These are phyloP conservation scores for Actinia tenebrosa DNA, from an alignment of 64 coral and sea anemone species.

Conservation along the genomic window DNA sequence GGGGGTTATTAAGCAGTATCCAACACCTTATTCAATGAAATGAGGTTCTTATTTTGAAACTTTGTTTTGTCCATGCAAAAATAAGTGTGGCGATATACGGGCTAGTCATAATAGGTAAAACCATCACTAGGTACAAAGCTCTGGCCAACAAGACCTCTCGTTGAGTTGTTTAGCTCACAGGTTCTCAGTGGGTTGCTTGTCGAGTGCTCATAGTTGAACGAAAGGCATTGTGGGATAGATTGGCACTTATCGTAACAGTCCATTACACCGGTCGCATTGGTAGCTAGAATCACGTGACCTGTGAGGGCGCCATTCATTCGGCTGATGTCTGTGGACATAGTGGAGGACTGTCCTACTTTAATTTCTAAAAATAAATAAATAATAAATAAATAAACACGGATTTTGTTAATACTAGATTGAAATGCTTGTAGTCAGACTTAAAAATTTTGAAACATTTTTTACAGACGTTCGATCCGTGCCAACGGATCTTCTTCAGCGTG, in stretches of 20 bases:
- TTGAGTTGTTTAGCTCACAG: constrained; percentile 26
- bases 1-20: too few species aligned
- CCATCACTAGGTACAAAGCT: constrained; percentile 6
- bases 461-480: too few species aligned
- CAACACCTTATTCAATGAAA: too few species aligned
- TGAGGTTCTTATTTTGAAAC: too few species aligned
- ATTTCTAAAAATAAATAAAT: constrained; percentile 1
- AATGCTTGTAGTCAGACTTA: too few species aligned
- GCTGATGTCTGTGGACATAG: neutral
- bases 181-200: neutral
- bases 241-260: constrained; percentile 31
- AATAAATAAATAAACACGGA: neutral
- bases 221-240: constrained; percentile 18
- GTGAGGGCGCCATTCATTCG: neutral
- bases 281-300: neutral
- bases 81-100: neutral
- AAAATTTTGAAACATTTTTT: too few species aligned
- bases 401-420: too few species aligned
- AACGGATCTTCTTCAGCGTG: too few species aligned
- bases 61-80: neutral
- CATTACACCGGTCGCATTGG: neutral
- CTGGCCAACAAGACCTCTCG: constrained; percentile 2
- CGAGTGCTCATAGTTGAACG: constrained; percentile 25
- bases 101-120: constrained; percentile 33
- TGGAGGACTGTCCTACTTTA: neutral